A percentile compares a stretch with the other conserved stretches of the same genome.
Evolutionary conservation across 2,113 vertebrate genomes (phyloP).

Genomic region (Neolamprologus modestus): DNA sequence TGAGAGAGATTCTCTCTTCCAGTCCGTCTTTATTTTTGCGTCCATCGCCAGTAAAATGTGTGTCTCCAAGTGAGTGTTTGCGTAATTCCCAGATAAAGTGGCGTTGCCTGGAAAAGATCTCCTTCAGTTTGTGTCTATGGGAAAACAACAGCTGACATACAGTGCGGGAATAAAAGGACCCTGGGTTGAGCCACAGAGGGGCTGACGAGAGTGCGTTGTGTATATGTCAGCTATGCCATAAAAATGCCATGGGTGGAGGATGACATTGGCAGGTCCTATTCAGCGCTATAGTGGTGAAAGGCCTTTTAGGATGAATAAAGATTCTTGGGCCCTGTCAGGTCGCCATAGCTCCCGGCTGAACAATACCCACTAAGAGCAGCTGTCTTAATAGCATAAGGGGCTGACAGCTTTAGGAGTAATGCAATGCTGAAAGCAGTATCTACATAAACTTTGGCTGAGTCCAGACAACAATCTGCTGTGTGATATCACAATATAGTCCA

Average conservation of each 20-base stretch:
- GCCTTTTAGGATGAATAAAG: conserved; percentile 53
- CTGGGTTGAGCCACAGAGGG: background rate
- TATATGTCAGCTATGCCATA: conserved; percentile 64
- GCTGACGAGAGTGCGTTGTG: conserved; percentile 42
- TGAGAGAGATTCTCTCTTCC: background rate
- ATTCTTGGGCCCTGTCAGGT: conserved; percentile 60
- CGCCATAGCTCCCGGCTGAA: conserved; percentile 29
- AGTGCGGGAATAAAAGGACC: conserved; percentile 33
- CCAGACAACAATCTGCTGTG: conserved; percentile 39
- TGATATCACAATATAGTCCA: conserved; percentile 33
- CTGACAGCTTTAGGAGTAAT: conserved; percentile 53
- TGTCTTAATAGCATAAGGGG: conserved; percentile 64
- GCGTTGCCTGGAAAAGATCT: conserved; percentile 27
- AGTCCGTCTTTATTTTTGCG: conserved; percentile 34
- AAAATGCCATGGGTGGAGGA: conserved; percentile 68
- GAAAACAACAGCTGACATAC: conserved; percentile 47
- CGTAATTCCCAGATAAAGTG: conserved; percentile 43
- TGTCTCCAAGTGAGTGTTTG: conserved; percentile 6
- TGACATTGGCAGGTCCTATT: conserved; percentile 66
- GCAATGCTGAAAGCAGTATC: conserved; percentile 16
- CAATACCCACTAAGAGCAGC: conserved; percentile 56
- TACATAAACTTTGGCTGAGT: background rate
- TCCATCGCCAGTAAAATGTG: background rate
- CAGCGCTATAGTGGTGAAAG: conserved; percentile 47
- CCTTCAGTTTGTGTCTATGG: conserved; percentile 17